A percentile compares a stretch with the other conserved stretches of the same genome.
Evolutionary conservation across 1,140 invertebrate species (phyloP).

Genomic region (Ostrea edulis): DNA sequence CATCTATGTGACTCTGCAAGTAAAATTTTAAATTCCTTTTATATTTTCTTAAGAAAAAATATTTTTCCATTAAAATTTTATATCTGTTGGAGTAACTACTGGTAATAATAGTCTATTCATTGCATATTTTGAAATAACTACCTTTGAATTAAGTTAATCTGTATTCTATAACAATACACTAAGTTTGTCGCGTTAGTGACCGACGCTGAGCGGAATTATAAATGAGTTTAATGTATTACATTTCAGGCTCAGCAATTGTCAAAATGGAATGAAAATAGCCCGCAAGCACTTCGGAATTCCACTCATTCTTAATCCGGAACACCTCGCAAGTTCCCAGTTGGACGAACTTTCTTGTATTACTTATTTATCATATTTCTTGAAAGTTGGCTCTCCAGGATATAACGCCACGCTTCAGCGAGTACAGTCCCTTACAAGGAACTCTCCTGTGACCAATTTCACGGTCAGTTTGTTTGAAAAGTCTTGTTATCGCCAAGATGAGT

Average conservation of each 20-base stretch:
- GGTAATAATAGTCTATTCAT: too few relatives aligned
- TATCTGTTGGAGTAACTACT: too few relatives aligned
- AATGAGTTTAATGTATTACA: background rate
- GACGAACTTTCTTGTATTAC: constrained; percentile 98
- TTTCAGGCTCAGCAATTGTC: constrained; percentile 90
- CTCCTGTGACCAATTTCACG: constrained; percentile 89
- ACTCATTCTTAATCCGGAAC: constrained; percentile 95
- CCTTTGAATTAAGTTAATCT: too few relatives aligned
- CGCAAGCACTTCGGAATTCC: constrained; percentile 94
- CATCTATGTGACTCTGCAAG: too few relatives aligned
- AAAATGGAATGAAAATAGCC: constrained; percentile 93
- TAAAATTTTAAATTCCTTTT: too few relatives aligned
- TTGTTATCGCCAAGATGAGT: too few relatives aligned
- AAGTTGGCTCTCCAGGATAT: constrained; percentile 95
- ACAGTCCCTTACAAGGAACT: constrained; percentile 81
- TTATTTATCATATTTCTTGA: constrained; percentile 99
- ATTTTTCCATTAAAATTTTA: too few relatives aligned
- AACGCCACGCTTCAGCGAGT: constrained; percentile 94
- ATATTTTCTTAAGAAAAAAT: too few relatives aligned
- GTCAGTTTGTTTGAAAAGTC: constrained; percentile 82
- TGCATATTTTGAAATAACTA: too few relatives aligned
- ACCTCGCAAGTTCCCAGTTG: constrained; percentile 95
- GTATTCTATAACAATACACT: too few relatives aligned
- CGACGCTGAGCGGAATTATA: too few relatives aligned
- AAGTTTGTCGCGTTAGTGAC: too few relatives aligned